phyloP scores from a whole-genome alignment of 2,113 vertebrate genomes.

The human region DNA sequence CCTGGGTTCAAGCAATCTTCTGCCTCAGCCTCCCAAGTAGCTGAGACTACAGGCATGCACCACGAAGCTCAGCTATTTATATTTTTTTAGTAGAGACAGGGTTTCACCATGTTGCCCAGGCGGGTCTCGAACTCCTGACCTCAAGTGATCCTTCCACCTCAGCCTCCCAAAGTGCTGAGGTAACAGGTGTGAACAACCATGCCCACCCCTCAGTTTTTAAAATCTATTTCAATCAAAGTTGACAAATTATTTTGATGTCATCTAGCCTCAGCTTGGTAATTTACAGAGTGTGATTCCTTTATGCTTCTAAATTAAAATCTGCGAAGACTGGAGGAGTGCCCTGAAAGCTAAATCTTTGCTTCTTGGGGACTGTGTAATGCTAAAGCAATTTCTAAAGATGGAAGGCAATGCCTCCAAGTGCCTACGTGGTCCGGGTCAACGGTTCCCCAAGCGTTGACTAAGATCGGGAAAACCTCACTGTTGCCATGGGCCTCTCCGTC shows the following conservation, averaged over 20 bases:
- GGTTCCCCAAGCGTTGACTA: rapidly evolving
- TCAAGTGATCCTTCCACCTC: too few species aligned
- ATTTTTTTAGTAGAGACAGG: too few species aligned
- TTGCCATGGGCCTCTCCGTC: rapidly evolving
- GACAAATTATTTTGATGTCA: conserved; percentile 11
- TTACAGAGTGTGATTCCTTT: background rate
- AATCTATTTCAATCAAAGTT: conserved; percentile 32
- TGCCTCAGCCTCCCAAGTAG: too few species aligned
- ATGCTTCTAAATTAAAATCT: background rate
- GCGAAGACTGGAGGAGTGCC: background rate
- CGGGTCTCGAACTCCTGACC: too few species aligned
- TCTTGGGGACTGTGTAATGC: background rate
- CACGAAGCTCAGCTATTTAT: too few species aligned
- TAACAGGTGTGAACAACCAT: too few species aligned
- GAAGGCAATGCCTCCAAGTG: rapidly evolving
- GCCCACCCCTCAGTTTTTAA: background rate
- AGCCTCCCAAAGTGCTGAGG: too few species aligned
- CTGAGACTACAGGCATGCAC: too few species aligned
- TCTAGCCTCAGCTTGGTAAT: background rate
- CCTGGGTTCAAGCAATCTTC: too few species aligned
- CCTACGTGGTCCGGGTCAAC: background rate
- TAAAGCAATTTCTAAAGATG: background rate
- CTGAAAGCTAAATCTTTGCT: background rate
- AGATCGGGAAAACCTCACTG: background rate
- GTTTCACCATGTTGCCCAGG: too few species aligned